phyloP scores from a whole-genome alignment of 2,113 vertebrate genomes.

The Aptenodytes patagonicus region DNA sequence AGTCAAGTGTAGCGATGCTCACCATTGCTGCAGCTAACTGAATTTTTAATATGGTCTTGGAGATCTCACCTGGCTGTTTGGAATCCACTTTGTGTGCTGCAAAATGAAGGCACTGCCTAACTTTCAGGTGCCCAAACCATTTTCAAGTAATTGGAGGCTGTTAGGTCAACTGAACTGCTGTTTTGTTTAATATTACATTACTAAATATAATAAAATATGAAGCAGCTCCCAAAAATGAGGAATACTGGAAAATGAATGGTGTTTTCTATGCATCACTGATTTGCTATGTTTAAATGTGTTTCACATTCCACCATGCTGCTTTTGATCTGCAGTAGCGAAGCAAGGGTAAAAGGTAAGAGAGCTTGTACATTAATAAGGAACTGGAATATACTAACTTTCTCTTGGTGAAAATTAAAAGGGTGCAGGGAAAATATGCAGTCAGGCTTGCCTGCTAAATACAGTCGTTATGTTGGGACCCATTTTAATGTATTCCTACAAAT shows the following conservation, averaged over 20 bases:
- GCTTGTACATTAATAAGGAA: background rate
- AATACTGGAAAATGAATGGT: background rate
- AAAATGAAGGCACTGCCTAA: background rate
- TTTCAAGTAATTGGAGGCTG: background rate
- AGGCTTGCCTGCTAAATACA: background rate
- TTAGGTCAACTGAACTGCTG: background rate
- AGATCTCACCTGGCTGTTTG: background rate
- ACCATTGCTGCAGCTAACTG: background rate
- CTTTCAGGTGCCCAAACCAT: background rate
- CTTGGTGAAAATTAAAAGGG: background rate
- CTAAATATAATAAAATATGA: background rate
- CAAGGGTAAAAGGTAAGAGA: background rate
- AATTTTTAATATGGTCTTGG: background rate
- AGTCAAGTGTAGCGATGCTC: background rate
- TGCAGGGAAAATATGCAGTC: background rate
- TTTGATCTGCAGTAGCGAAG: background rate
- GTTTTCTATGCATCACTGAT: background rate
- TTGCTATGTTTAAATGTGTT: background rate
- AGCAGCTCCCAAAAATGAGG: background rate
- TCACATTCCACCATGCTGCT: background rate
- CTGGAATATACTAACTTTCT: background rate
- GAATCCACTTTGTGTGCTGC: background rate
- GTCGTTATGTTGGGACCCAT: background rate
- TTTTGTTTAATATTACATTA: background rate
- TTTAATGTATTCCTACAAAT: slow-evolving; percentile 22